These are phyloP conservation scores for Percina caprodes DNA, from an alignment of 2,113 vertebrate genomes.

Conservation along the genomic window DNA sequence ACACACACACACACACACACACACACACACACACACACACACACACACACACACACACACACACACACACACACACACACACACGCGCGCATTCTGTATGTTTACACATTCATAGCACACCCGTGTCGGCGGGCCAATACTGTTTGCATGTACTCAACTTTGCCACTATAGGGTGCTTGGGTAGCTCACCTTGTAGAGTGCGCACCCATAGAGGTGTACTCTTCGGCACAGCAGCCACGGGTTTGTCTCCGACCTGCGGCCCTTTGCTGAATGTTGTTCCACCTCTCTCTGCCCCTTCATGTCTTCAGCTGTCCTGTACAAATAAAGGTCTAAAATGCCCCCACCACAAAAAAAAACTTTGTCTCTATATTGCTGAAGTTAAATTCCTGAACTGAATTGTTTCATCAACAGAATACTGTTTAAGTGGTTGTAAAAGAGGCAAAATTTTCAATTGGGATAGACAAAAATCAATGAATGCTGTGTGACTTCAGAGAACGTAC, in stretches of 20 bases:
- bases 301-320: too few species aligned
- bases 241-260: too few species aligned
- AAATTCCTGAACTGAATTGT: constrained; percentile 26
- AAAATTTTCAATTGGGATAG: constrained; percentile 4
- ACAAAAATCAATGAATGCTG: background rate
- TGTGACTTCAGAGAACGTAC: background rate
- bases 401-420: constrained; percentile 6
- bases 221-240: too few species aligned
- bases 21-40: constrained; percentile 24
- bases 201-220: too few species aligned
- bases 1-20: constrained; percentile 33
- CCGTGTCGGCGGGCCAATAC: constrained; percentile 6
- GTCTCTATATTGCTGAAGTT: constrained; percentile 16
- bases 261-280: too few species aligned
- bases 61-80: constrained; percentile 30
- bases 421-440: background rate
- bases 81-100: constrained; percentile 9
- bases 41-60: constrained; percentile 9
- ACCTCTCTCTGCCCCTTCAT: too few species aligned
- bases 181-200: too few species aligned
- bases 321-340: too few species aligned
- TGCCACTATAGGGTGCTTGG: background rate
- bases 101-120: constrained; percentile 64
- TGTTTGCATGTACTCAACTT: constrained; percentile 57
- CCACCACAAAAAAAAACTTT: constrained; percentile 24